Base-by-base conservation (phyloP, 2,113 vertebrate species). In the Asarcornis scutulata region DNA sequence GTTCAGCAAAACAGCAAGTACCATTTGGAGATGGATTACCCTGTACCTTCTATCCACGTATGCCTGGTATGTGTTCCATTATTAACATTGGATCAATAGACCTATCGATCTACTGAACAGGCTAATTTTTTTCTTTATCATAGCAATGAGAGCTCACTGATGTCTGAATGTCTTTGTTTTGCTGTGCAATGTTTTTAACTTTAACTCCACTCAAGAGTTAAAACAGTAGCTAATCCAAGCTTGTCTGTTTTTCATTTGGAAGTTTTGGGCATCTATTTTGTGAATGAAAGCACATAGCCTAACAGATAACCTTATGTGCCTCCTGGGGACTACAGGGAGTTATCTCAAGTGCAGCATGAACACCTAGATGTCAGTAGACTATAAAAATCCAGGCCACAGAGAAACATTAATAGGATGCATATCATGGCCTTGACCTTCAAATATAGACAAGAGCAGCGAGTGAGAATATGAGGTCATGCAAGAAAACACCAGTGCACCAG, bases 81-180 rank as follows among this genome's bases (percentile, higher is more conserved):
- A 84, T 80, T 86, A 90, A 74, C 48, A 21, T 79, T 92, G 82
- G 31, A 73, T 84, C 91, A 84, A 91, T 86, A 79, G 20, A 66
- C 72, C 27, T 66, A 71, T 82, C 1, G 58, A 84, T 66, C 77
- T 84, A 48, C 83, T 62, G 26, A 94, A 68, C 12, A 68, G 31
- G 8, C 17, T 50, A 7, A 7, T n/a, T 74, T 69, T 89, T 48
- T 64, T 79, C 18, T 29, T 72, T 77, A 23, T 69, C 42, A 25
- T 77, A 11, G 48, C 40, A 38, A 64, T 59, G 46, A 64, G 34
- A 64, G 32, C 29, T 71, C 31, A 58, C 18, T 83, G 62, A 68
- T 84, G 32, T 50, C 78, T 86, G 2, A 22, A 34, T 60, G 62
- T 21, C 7, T 82, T 60, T 67, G 16, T 23, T 81, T 53, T 74